Evolutionary conservation across 2,888 invertebrate genomes (phyloP).

Genomic region (Drosophila emarginata): DNA sequence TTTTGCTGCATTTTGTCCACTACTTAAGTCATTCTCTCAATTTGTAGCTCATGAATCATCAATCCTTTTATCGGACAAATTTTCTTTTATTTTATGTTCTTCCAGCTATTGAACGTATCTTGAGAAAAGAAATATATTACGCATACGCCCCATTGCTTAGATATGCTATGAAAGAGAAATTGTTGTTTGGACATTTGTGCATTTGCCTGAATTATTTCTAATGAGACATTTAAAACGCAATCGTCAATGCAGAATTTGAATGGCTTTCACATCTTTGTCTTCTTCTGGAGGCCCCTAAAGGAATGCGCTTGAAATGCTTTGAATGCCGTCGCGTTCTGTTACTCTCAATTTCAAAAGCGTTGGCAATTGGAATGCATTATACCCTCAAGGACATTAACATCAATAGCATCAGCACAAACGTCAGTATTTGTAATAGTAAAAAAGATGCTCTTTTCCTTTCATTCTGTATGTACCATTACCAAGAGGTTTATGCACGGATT

Average conservation of each 20-base stretch:
- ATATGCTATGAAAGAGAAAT: background rate
- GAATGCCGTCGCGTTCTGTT: constrained; percentile 43
- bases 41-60: constrained; percentile 1
- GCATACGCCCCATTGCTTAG: constrained; percentile 52
- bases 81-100: constrained; percentile 40
- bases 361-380: constrained; percentile 44
- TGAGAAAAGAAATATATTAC: constrained; percentile 49
- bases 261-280: constrained; percentile 12
- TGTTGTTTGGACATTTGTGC: constrained; percentile 10
- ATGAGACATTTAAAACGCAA: constrained; percentile 56
- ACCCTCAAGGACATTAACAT: constrained; percentile 51
- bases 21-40: background rate
- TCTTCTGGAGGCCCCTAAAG: constrained; percentile 30
- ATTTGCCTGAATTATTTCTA: constrained; percentile 48
- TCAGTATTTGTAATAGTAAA: background rate
- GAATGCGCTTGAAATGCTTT: constrained; percentile 52
- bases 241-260: constrained; percentile 21
- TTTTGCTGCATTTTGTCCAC: background rate
- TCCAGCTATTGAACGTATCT: constrained; percentile 25
- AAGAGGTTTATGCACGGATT: constrained; percentile 43
- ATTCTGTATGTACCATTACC: constrained; percentile 26
- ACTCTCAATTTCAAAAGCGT: constrained; percentile 26
- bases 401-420: background rate
- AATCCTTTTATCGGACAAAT: constrained; percentile 16
- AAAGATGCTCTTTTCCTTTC: constrained; percentile 19